Base-by-base conservation (phyloP, 2,113 vertebrate species). In the Cyprinodon variegatus region DNA sequence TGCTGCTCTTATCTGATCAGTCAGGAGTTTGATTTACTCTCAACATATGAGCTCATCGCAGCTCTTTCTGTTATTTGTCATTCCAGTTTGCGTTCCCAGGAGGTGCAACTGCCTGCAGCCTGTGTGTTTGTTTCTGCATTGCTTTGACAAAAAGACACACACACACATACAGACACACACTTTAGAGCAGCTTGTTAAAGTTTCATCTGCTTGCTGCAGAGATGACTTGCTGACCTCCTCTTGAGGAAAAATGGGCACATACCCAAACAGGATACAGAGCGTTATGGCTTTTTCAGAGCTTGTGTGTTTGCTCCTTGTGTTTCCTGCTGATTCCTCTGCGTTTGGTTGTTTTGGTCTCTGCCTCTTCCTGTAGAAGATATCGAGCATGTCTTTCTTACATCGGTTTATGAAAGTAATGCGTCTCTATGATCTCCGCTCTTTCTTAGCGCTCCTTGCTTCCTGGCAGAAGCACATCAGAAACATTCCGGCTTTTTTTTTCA, bases 181-280 rank as follows among this genome's bases (percentile, higher is more conserved):
- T 4, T 20, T 14, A n/a, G 50, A 62, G 60, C 15, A 4, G 37
- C 29, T 37, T 22, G 41, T 72, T 65, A 17, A 29, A 62, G 68
- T 65, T 66, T 43, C 4, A 36, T 78, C 50, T 81, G 43, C 73
- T 68, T 85, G 83, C 79, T 76, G 83, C 82, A 73, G 62, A 38
- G 62, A 20, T 70, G 69, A 57, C 71, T 74, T 77, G 61, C 29
- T 86, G 74, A 83, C 37, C 86, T 76, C 85, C 71, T 40, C 29
- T 86, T 61, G 70, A 82, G 78, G 76, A 89, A 82, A 79, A 80
- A 86, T 93, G 87, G 29, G 78, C 81, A 36, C 66, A 61, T 40
- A 53, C 86, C 90, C 88, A 86, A 83, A 89, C 87, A 87, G 92
- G 91, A 92, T 86, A 77, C 77, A 79, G 81, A 81, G 76, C 64